Evolutionary conservation across 2,888 invertebrate genomes (phyloP).

Genomic region (Metalampra italica): DNA sequence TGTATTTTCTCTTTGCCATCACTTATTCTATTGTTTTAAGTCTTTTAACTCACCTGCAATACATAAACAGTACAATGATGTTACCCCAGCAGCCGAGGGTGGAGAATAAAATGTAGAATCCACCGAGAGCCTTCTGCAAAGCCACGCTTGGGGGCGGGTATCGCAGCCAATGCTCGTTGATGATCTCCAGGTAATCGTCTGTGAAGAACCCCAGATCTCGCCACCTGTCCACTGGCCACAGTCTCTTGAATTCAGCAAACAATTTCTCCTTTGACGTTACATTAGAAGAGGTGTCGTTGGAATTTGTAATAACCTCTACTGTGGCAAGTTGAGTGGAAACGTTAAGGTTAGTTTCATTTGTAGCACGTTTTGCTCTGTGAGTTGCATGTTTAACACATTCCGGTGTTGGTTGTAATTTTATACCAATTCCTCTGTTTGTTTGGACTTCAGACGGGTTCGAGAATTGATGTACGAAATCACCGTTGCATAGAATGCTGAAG

Average conservation of each 20-base stretch:
- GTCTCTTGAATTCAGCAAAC: constrained; percentile 42
- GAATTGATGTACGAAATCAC: constrained; percentile 17
- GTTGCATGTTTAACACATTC: not conserved
- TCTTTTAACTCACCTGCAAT: constrained; percentile 78
- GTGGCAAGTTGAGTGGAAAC: not conserved
- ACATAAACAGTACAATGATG: constrained; percentile 84
- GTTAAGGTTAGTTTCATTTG: not conserved
- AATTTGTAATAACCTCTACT: not conserved
- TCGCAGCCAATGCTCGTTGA: constrained; percentile 85
- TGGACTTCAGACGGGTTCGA: not conserved
- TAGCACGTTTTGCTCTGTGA: constrained; percentile 5
- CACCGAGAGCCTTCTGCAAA: constrained; percentile 80
- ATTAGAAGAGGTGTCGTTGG: not conserved
- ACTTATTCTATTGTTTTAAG: too few species aligned
- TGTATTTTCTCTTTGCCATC: too few species aligned
- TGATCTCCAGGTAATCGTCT: constrained; percentile 76
- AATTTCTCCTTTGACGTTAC: not conserved
- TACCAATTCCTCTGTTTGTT: not conserved
- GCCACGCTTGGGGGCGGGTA: constrained; percentile 80
- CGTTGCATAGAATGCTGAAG: constrained; percentile 35
- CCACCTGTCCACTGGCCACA: constrained; percentile 74
- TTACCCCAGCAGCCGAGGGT: constrained; percentile 84
- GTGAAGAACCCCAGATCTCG: constrained; percentile 73
- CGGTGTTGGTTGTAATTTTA: not conserved
- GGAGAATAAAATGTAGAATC: constrained; percentile 81